A percentile compares a stretch with the other conserved stretches of the same genome.
phyloP scores from a whole-genome alignment of 1,140 invertebrate genomes.

The Dreissena rostriformis region DNA sequence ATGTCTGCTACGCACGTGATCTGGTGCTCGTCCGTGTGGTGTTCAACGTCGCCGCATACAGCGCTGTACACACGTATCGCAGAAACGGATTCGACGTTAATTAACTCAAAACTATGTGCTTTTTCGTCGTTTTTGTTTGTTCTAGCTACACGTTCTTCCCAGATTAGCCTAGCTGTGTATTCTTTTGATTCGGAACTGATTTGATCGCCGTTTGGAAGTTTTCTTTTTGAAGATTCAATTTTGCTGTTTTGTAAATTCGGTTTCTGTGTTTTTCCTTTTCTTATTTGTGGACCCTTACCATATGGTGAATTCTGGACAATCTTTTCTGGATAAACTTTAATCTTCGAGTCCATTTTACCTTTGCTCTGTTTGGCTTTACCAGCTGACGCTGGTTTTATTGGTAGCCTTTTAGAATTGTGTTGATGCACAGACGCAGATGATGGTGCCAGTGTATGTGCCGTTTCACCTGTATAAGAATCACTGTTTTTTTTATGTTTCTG shows the following conservation, averaged over 20 bases:
- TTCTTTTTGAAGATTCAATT: too few relatives aligned
- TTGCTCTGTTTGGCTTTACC: conserved; percentile 6
- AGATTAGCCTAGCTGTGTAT: too few relatives aligned
- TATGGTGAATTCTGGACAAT: background rate
- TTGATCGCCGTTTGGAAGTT: too few relatives aligned
- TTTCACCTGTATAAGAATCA: background rate
- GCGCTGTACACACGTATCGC: background rate
- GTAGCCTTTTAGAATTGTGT: background rate
- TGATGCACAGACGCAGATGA: background rate
- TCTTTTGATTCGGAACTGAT: too few relatives aligned
- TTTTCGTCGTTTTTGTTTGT: conserved; percentile 28
- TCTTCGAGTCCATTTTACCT: conserved; percentile 31
- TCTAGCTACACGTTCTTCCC: background rate
- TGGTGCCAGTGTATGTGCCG: background rate
- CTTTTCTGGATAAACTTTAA: conserved; percentile 23
- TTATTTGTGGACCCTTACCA: too few relatives aligned
- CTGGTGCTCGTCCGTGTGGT: conserved; percentile 52
- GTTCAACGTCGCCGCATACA: background rate
- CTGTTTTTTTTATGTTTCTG: background rate
- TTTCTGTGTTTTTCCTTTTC: too few relatives aligned
- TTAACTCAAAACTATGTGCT: conserved; percentile 6
- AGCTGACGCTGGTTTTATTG: background rate
- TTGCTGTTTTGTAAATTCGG: too few relatives aligned
- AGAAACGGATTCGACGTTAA: background rate
- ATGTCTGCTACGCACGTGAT: conserved; percentile 74